phyloP scores from a whole-genome alignment of 2,888 invertebrate genomes.

The Uloborus plumipes region DNA sequence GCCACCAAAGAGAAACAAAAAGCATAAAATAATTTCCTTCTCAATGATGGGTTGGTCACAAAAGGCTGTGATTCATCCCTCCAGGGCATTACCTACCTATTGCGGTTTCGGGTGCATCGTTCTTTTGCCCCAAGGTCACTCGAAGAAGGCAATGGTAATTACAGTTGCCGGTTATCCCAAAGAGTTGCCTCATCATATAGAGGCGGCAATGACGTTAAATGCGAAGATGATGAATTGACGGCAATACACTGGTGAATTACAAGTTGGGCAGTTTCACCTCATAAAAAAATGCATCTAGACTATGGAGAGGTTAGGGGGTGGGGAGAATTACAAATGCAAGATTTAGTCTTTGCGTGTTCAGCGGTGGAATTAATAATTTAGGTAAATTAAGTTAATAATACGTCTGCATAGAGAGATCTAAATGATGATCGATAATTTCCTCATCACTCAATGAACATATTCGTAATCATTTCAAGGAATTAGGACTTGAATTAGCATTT shows the following conservation, averaged over 20 bases:
- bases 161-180: neutral
- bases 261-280: too few species aligned
- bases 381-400: too few species aligned
- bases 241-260: neutral
- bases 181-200: neutral
- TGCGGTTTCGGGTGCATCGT: conserved; percentile 27
- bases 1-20: conserved; percentile 2
- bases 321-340: too few species aligned
- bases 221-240: conserved; percentile 1
- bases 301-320: too few species aligned
- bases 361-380: too few species aligned
- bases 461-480: too few species aligned
- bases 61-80: conserved; percentile 23
- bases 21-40: conserved; percentile 2
- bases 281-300: too few species aligned
- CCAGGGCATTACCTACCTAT: neutral
- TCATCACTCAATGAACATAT: too few species aligned
- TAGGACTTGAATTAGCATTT: too few species aligned
- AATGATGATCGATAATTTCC: too few species aligned
- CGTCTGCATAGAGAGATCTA: too few species aligned
- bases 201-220: neutral
- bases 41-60: conserved; percentile 24
- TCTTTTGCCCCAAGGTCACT: conserved; percentile 16
- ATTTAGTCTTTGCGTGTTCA: too few species aligned
- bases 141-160: neutral